A percentile compares a stretch with the other conserved stretches of the same genome.
These are phyloP conservation scores for Polyergus mexicanus DNA, from an alignment of 1,140 invertebrate species.

Conservation along the genomic window DNA sequence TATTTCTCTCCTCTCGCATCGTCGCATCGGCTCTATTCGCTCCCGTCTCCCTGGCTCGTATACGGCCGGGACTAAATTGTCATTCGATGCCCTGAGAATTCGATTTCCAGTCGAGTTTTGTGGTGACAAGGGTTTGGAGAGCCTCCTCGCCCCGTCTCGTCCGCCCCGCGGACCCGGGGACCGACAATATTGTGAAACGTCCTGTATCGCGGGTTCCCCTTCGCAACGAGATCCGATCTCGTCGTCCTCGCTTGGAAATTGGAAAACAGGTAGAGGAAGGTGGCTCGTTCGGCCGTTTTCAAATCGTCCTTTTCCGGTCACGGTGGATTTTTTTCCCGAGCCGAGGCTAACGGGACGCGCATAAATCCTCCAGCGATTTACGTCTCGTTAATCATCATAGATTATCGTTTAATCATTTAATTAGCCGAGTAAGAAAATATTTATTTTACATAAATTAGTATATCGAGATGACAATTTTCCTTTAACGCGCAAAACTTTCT, in stretches of 20 bases:
- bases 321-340: neutral
- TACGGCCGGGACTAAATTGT: slow-evolving; percentile 80
- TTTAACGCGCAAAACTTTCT: neutral
- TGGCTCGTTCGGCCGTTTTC: neutral
- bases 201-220: slow-evolving; percentile 54
- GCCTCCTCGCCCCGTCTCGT: neutral
- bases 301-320: slow-evolving; percentile 38
- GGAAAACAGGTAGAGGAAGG: slow-evolving; percentile 68
- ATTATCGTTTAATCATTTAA: too few species aligned
- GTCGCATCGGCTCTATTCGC: slow-evolving; percentile 15
- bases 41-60: slow-evolving; percentile 78
- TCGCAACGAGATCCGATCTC: slow-evolving; percentile 62
- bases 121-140: slow-evolving; percentile 72
- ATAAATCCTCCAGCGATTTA: neutral
- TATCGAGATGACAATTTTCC: neutral
- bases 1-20: neutral
- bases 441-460: neutral
- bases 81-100: slow-evolving; percentile 86
- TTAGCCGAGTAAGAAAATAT: too few species aligned
- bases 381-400: neutral
- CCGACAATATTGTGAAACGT: slow-evolving; percentile 76
- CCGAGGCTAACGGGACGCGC: neutral
- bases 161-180: neutral
- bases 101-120: slow-evolving; percentile 82
- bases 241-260: slow-evolving; percentile 64